phyloP scores from a whole-genome alignment of 2,113 vertebrate genomes.

The Oncorhynchus gorbuscha region DNA sequence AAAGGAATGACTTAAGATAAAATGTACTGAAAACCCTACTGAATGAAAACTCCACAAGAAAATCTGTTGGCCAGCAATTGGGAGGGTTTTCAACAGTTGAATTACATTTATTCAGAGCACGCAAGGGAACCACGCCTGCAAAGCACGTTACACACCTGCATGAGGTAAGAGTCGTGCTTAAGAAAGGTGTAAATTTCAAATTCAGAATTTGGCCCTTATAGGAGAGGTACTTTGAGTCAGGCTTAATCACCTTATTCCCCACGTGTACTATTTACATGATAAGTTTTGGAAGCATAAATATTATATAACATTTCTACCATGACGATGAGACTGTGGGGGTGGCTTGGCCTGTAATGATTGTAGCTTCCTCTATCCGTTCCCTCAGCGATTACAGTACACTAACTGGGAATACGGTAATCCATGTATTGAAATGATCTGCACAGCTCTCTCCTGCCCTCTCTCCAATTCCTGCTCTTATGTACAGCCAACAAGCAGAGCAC shows the following conservation, averaged over 20 bases:
- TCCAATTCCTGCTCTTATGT: constrained; percentile 32
- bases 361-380: constrained; percentile 39
- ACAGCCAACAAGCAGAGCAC: constrained; percentile 37
- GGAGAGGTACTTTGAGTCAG: constrained; percentile 23
- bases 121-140: no score
- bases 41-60: no score
- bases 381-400: constrained; percentile 54
- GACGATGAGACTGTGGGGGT: constrained; percentile 28
- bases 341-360: constrained; percentile 49
- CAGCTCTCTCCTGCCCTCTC: constrained; percentile 23
- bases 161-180: no score
- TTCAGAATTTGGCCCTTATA: no score
- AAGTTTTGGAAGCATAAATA: constrained; percentile 56
- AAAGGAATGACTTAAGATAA: no score
- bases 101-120: no score
- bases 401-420: constrained; percentile 55
- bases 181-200: no score
- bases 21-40: no score
- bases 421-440: constrained; percentile 52
- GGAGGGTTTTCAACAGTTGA: no score
- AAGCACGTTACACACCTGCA: no score
- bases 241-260: constrained; percentile 35
- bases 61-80: no score
- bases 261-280: constrained; percentile 38
- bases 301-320: constrained; percentile 38